Evolutionary conservation across 1,140 invertebrate species (phyloP), one percentile per base, ranked within the genome.

Genomic region (Nilaparvata lugens): DNA sequence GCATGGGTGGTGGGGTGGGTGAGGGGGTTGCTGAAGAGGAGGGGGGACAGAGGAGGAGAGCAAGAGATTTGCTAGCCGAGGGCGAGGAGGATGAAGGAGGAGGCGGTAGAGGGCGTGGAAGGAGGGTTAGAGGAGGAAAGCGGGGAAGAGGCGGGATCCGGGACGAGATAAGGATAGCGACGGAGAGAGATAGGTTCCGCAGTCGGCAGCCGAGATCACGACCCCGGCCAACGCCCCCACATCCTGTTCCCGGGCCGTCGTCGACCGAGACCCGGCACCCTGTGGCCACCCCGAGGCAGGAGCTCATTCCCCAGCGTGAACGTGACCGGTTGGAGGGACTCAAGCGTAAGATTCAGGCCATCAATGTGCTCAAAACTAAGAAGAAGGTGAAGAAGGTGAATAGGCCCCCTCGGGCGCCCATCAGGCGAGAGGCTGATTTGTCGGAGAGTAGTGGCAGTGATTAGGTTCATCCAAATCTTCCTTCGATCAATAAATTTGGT

Each of bases 271-370:
- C 13, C 9, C 31, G 31, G 9, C 31, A 35, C 24, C 1, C 21
- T 14, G 52, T 51, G 9, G 40, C 16, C 31, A 21, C 45, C 42
- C 60, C 35, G 18, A 48, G 11, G 18, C 55, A 35, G 56, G 82
- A 87, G 76, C 72, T 81, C 1, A 90, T 91, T 70, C 86, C 86
- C 0, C 88, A 91, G 70, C 79, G 82, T 62, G 83, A 89, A 68
- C 80, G 78, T 59, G 81, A 86, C 58, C 81, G 83, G 71, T 73
- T 76, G 58, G 77, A 79, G 66, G 72, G 84, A 42, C 71, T 85
- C 35, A 75, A 83, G 65, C 86, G 81, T 52, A 91, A 88, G 74
- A 66, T 86, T 38, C 84, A 85, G 71, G 88, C 89, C 9, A 88
- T 89, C 45, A 86, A 89, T 72, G 64, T 88, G 56, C 83, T 87